Conservation (phyloP, 2,888 invertebrate genomes). For the Priocnemis perturbator region DNA sequence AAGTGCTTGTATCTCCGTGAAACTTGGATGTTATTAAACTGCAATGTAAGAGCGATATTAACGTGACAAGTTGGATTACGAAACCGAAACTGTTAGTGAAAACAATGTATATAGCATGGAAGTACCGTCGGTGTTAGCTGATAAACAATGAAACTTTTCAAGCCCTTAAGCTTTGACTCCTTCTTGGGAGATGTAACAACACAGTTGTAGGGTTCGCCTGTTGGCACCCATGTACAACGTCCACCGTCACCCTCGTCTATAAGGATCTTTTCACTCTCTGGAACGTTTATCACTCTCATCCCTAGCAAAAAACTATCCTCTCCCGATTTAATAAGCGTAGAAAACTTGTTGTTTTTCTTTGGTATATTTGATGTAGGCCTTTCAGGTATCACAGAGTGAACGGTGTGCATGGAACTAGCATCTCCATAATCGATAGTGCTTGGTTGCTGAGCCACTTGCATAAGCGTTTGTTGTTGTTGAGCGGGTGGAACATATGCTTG, state of each 20-base stretch:
- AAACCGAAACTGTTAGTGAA: background rate
- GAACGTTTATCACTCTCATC: conserved; percentile 81
- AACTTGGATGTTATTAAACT: conserved; percentile 94
- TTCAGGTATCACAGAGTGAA: conserved; percentile 80
- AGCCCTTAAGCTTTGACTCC: conserved; percentile 96
- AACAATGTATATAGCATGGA: conserved; percentile 4
- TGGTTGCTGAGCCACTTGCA: conserved; percentile 63
- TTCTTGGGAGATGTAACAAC: conserved; percentile 96
- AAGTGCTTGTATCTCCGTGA: conserved; percentile 98
- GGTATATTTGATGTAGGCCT: conserved; percentile 77
- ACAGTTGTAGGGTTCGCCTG: conserved; percentile 86
- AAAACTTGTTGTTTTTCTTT: conserved; percentile 87
- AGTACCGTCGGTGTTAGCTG: conserved; percentile 92
- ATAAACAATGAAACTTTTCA: conserved; percentile 98
- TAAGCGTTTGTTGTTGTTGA: conserved; percentile 71
- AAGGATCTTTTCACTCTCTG: conserved; percentile 83
- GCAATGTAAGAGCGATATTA: conserved; percentile 44
- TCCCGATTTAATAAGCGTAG: conserved; percentile 92
- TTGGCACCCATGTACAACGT: conserved; percentile 86
- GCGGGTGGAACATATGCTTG: conserved; percentile 71
- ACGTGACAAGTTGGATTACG: background rate
- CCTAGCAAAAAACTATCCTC: conserved; percentile 93
- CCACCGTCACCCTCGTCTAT: conserved; percentile 84
- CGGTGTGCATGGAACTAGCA: conserved; percentile 77
- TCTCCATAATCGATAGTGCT: conserved; percentile 70